Conservation (phyloP, 2,888 invertebrate genomes). For the Brachyptera putata region DNA sequence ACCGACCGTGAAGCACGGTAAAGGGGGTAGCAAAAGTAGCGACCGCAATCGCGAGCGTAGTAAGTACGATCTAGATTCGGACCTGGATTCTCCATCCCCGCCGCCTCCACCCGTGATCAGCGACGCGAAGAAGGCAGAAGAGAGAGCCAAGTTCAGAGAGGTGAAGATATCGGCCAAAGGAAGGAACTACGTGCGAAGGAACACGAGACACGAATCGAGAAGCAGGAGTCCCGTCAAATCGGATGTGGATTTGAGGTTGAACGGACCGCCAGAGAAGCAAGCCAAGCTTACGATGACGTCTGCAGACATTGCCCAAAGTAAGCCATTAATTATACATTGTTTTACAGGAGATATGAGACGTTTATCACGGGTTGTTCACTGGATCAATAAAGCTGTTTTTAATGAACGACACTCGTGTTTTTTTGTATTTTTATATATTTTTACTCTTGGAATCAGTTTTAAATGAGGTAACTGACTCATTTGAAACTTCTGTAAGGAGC, state of each 20-base stretch:
- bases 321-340: constrained; percentile 24
- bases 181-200: constrained; percentile 62
- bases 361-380: no score
- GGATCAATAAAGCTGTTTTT: no score
- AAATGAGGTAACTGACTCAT: no score
- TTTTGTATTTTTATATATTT: no score
- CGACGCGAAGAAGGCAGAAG: constrained; percentile 20
- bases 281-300: constrained; percentile 15
- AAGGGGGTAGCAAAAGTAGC: not conserved
- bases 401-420: no score
- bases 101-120: constrained; percentile 32
- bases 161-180: constrained; percentile 44
- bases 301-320: constrained; percentile 30
- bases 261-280: constrained; percentile 45
- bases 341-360: no score
- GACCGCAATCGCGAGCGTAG: not conserved
- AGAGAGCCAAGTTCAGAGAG: constrained; percentile 41
- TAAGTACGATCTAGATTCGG: constrained; percentile 4
- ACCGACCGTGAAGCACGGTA: not conserved
- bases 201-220: constrained; percentile 53
- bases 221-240: constrained; percentile 49
- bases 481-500: no score
- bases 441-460: no score
- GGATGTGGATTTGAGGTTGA: constrained; percentile 46
- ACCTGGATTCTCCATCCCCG: constrained; percentile 30